Conservation (phyloP, 2,797 vertebrate genomes). For the Enteromius unitaeniatus region DNA sequence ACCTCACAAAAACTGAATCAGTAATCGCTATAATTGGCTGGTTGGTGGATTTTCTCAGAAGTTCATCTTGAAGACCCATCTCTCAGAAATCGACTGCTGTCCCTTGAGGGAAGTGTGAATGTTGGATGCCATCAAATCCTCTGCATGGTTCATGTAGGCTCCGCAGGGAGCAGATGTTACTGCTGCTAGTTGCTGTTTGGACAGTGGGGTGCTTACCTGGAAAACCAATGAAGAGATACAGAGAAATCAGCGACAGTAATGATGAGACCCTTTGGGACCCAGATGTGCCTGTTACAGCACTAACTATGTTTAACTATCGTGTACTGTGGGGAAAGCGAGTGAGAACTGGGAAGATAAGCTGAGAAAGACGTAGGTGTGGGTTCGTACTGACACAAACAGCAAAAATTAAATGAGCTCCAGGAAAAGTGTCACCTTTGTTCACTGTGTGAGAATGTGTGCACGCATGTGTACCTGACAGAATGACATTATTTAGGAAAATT, state of each 20-base stretch:
- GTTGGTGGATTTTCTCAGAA: slow-evolving; percentile 37
- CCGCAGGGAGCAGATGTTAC: slow-evolving; percentile 51
- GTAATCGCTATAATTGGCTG: slow-evolving; percentile 60
- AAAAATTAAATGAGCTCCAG: slow-evolving; percentile 11
- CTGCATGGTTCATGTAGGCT: slow-evolving; percentile 52
- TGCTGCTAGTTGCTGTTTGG: slow-evolving; percentile 58
- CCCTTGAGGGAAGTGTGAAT: slow-evolving; percentile 33
- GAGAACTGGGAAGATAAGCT: slow-evolving; percentile 38
- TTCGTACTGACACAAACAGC: slow-evolving; percentile 18
- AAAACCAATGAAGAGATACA: slow-evolving; percentile 60
- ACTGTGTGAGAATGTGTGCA: not conserved
- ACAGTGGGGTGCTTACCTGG: slow-evolving; percentile 60
- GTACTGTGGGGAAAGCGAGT: slow-evolving; percentile 8
- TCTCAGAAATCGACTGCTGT: slow-evolving; percentile 24
- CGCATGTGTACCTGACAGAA: slow-evolving; percentile 19
- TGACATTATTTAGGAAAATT: not conserved
- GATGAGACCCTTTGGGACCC: slow-evolving; percentile 60
- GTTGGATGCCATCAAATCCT: slow-evolving; percentile 54
- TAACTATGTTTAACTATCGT: slow-evolving; percentile 1
- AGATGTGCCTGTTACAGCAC: not conserved
- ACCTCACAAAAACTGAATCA: slow-evolving; percentile 46
- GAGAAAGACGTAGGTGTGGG: slow-evolving; percentile 8
- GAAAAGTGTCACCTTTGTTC: slow-evolving; percentile 17
- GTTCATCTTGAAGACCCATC: slow-evolving; percentile 35
- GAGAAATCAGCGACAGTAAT: slow-evolving; percentile 64